Evolutionary conservation across 2,113 vertebrate species (phyloP), one percentile per base, ranked within the genome.

Genomic region (Takifugu flavidus): DNA sequence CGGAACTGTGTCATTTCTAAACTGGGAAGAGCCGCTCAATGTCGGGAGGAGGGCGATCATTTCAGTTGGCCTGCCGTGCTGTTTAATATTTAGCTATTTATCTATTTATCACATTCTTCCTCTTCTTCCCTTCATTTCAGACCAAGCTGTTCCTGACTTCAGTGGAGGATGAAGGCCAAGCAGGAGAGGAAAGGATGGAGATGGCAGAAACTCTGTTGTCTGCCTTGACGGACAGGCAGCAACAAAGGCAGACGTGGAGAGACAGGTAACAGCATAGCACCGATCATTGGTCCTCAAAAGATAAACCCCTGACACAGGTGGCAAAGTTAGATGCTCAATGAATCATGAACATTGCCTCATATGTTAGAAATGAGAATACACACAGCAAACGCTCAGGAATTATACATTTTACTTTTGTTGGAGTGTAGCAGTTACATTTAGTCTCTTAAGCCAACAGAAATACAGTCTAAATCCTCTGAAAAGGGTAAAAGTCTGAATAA

Each of bases 181-280:
- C 80, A 56, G 89, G 51, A 70, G 91, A 84, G 83, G 88, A 92
- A 83, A 91, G 89, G 67, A 89, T 81, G 7, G 92, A 92, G 64
- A 91, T 92, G 70, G 80, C 95, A 47, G 85, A 86, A 29, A 91
- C 89, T 62, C 75, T 97, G 65, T 88, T 97, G 25, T 83, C 90
- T 1, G 76, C 87, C n/a, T 91, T 98, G 77, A 90, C 82, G 2
- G 90, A 94, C 56, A 91, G 96, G 68, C 95, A 96, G 72, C 92
- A 91, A 66, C 93, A 94, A 70, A 90, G 95, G 72, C 90, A 92
- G 78, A 95, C 94, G 46, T 99, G 97, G 97, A 91, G 91, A 53
- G 86, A 87, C 86, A 96, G 97, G 97, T 99, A 78, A 90, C 59
- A 65, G 1, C 70, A 53, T 62, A 61, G 45, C 64, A 53, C 64